Evolutionary conservation across 2,797 vertebrate species (phyloP).

Genomic region (Chanos chanos): DNA sequence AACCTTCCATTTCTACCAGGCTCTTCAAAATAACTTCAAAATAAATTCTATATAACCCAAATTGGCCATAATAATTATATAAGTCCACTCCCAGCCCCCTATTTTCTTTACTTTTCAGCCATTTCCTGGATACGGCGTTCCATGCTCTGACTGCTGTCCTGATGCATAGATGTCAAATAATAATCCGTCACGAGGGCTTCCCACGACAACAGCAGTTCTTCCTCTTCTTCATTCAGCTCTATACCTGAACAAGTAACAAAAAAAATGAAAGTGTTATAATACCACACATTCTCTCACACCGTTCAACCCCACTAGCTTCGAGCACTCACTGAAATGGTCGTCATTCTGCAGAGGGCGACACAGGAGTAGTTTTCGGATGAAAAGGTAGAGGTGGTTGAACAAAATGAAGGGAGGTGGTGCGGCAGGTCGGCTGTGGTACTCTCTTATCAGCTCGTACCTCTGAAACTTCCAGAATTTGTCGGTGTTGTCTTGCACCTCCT

Average conservation of each 20-base stretch:
- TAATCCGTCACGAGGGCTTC: conserved; percentile 88
- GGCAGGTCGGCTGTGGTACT: conserved; percentile 84
- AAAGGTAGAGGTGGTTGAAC: conserved; percentile 81
- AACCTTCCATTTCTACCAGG: too few species aligned
- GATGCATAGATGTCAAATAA: conserved; percentile 76
- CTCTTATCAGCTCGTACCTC: conserved; percentile 87
- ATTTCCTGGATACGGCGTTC: conserved; percentile 81
- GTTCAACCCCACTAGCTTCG: too few species aligned
- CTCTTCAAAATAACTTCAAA: too few species aligned
- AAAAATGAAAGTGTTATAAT: too few species aligned
- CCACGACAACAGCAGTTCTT: conserved; percentile 87
- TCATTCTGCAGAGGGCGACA: too few species aligned
- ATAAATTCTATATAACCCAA: too few species aligned
- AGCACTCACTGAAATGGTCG: too few species aligned
- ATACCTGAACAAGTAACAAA: too few species aligned
- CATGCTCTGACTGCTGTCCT: conserved; percentile 68
- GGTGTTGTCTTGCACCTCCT: conserved; percentile 92
- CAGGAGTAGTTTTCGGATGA: conserved; percentile 68
- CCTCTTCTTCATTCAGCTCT: too few species aligned
- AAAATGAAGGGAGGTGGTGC: conserved; percentile 89
- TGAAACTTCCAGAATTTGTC: conserved; percentile 98
- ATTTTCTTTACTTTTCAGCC: conserved; percentile 82
- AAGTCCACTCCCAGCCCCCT: too few species aligned
- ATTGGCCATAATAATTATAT: too few species aligned
- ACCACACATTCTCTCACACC: too few species aligned